These are phyloP conservation scores for Ctenopoma multispine DNA, from an alignment of 2,797 vertebrate species.

Conservation along the genomic window DNA sequence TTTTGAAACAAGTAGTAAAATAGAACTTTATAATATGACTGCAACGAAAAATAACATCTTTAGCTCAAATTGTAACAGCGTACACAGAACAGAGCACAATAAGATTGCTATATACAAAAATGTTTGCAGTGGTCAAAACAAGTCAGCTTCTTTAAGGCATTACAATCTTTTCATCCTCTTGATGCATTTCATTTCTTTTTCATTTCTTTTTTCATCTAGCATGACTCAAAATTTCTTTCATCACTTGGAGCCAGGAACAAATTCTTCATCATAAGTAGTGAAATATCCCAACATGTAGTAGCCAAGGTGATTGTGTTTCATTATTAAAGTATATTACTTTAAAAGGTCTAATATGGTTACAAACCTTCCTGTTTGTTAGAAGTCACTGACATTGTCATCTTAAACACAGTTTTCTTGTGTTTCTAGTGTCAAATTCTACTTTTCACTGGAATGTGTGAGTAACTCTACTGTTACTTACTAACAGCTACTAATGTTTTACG, in stretches of 20 bases:
- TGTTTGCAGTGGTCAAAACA: conserved; percentile 48
- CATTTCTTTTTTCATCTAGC: not conserved
- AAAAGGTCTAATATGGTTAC: not conserved
- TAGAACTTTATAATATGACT: conserved; percentile 63
- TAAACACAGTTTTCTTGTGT: conserved; percentile 9
- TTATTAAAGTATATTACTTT: conserved; percentile 6
- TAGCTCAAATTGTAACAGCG: conserved; percentile 62
- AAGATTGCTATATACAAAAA: conserved; percentile 64
- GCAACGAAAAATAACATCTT: conserved; percentile 55
- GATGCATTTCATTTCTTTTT: conserved; percentile 3
- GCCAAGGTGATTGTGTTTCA: not conserved
- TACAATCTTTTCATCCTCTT: conserved; percentile 24
- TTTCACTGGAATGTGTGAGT: conserved; percentile 65
- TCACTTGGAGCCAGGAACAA: conserved; percentile 19
- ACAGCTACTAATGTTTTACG: conserved; percentile 28
- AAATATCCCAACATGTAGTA: not conserved
- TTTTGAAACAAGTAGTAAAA: conserved; percentile 59
- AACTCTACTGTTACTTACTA: conserved; percentile 28
- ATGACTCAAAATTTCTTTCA: not conserved
- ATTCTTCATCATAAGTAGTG: not conserved
- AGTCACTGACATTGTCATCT: conserved; percentile 3
- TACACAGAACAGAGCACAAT: conserved; percentile 63
- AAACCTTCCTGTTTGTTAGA: not conserved
- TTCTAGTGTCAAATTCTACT: conserved; percentile 52
- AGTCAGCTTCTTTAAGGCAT: conserved; percentile 53